Conservation (phyloP, 2,888 invertebrate genomes). For the Idaea dimidiata region DNA sequence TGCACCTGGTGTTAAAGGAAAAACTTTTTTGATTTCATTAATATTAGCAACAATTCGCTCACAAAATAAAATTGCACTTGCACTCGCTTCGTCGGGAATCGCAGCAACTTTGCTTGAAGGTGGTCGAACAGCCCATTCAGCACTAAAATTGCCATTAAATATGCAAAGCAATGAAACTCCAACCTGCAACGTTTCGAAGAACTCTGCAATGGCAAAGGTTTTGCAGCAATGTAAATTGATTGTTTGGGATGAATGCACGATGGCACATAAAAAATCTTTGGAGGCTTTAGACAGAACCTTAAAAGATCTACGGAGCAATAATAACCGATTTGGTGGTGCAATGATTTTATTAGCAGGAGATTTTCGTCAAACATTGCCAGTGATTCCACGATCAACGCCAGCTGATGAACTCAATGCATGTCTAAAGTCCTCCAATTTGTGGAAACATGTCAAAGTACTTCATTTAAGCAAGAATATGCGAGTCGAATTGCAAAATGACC, state of each 20-base stretch:
- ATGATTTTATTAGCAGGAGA: slow-evolving; percentile 19
- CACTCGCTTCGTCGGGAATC: slow-evolving; percentile 5
- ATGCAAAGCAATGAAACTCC: slow-evolving; percentile 10
- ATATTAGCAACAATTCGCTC: slow-evolving; percentile 17
- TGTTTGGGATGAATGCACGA: no score
- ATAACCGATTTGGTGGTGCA: slow-evolving; percentile 17
- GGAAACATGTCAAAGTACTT: slow-evolving; percentile 22
- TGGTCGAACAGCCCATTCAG: slow-evolving; percentile 10
- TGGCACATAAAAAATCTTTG: no score
- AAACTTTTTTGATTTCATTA: slow-evolving; percentile 29
- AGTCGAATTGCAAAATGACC: slow-evolving; percentile 1
- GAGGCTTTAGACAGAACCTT: slow-evolving; percentile 19
- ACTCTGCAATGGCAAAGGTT: slow-evolving; percentile 22
- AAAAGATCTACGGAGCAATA: slow-evolving; percentile 13
- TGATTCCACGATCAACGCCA: slow-evolving; percentile 19
- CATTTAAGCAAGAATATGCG: slow-evolving; percentile 13
- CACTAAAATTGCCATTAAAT: slow-evolving; percentile 12
- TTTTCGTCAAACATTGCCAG: slow-evolving; percentile 21
- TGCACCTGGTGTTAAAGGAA: slow-evolving; percentile 1
- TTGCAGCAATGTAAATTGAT: no score
- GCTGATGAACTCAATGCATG: slow-evolving; percentile 32
- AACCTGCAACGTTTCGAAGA: slow-evolving; percentile 12
- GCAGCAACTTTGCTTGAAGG: slow-evolving; percentile 8
- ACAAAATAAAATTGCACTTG: slow-evolving; percentile 2
- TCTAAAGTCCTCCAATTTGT: slow-evolving; percentile 27